Base-by-base conservation (phyloP, 2,113 vertebrate genomes). In the Callopanchax toddi region DNA sequence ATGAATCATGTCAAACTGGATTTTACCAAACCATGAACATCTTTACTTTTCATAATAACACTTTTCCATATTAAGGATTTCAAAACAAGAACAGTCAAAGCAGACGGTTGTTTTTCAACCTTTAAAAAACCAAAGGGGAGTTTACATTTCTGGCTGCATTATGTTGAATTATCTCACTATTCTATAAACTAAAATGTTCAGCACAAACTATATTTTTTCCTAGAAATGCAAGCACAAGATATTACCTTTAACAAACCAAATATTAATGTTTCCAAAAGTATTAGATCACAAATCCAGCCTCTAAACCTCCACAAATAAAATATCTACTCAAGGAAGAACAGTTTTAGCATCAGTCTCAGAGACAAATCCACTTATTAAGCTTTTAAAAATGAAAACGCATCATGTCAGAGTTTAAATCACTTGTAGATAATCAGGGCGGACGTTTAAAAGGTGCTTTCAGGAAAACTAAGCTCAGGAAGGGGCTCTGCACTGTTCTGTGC, bases 391-490 rank as follows among this genome's bases (percentile, higher is more conserved):
- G 3, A 22, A 6, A 21, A 18, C 11, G 21, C 20, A 26, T 29
- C 15, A 6, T 29, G 23, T 51, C 17, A 29, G 36, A 13, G 36
- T 12, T 20, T 6, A 18, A 44, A 60, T 60, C 16, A 40, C 64
- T 50, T 61, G 17, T 12, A 34, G 18, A 26, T 21, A 56, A 44
- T 66, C 25, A 26, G 39, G 65, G 49, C 13, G 44, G 58, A 12
- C 36, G 49, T 45, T 48, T 67, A 60, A 26, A 52, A 55, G 48
- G 36, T 68, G 55, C 44, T 69, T 81, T 22, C 29, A 53, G 68
- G 60, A 60, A 78, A 71, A 57, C 4, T 55, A 53, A 71, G 67
- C 67, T 73, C 51, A 74, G 67, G 48, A 64, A 67, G 57, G 53
- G 32, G 70, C 69, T 64, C 60, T 60, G 34, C 59, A 74, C 56